Base-by-base conservation (phyloP, 1,140 invertebrate genomes). In the Drosophila pallidifrons region DNA sequence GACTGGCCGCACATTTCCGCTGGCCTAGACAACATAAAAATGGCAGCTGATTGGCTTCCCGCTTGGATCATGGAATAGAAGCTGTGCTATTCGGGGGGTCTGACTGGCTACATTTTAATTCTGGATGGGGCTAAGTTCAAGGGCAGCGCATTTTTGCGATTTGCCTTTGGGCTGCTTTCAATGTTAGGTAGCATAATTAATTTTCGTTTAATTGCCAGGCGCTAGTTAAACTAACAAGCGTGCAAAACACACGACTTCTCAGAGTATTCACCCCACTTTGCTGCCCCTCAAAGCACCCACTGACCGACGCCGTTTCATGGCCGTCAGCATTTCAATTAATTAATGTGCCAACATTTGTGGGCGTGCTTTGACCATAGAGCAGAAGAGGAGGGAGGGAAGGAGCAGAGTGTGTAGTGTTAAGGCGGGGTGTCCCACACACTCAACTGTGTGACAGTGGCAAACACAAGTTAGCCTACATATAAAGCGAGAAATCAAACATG, bases 291-390 rank as follows among this genome's bases (percentile, higher is more conserved):
- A 5, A 4, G 11, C n/a, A 11, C 47, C 8, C 20, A 30, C 46
- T 13, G 32, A 13, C 49, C 54, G 20, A 25, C 20, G 49, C 46
- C 20, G 20, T 13, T 43, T 63, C 58, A 75, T 75, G 58, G 79
- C 82, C 83, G 66, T 77, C 80, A 88, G 82, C 82, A 80, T 87
- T 87, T 87, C 82, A 88, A 87, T 87, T 87, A 87, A 87, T 87
- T 88, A 87, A 87, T 87, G 83, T 87, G 77, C 83, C 82, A 87
- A 88, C 82, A 87, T 88, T 74, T 86, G 83, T 88, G 82, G 79
- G 79, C 68, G 71, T 79, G 28, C 35, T 15, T 30, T 46, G 47
- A 54, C 63, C 51, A 35, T 41, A 43, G 43, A 47, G 32, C 13
- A 11, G 16, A 28, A 25, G 20, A 25, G 46, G 35, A 28, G 57